Conservation (phyloP, 1,140 invertebrate genomes). For the Camponotus pennsylvanicus region DNA sequence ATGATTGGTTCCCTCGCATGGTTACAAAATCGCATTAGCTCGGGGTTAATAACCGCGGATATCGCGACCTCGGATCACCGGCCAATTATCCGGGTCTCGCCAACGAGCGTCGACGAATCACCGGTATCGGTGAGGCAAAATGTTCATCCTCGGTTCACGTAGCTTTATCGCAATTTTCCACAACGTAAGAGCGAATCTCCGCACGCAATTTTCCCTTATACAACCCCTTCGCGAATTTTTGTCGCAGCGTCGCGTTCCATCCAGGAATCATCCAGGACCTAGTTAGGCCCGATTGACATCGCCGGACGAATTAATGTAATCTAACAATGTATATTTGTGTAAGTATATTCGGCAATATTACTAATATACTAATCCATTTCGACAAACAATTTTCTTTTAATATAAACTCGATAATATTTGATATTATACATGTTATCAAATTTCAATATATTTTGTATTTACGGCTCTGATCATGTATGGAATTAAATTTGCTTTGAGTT, state of each 20-base stretch:
- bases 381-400: neutral
- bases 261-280: neutral
- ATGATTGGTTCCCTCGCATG: conserved; percentile 56
- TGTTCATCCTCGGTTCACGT: conserved; percentile 52
- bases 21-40: conserved; percentile 61
- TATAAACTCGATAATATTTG: conserved; percentile 2
- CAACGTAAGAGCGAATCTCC: conserved; percentile 6
- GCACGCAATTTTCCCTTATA: conserved; percentile 10
- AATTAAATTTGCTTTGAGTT: conserved; percentile 28
- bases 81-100: conserved; percentile 56
- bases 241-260: neutral
- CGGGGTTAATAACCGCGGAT: conserved; percentile 61
- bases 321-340: neutral
- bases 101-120: conserved; percentile 55
- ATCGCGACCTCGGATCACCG: conserved; percentile 61
- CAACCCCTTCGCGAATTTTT: conserved; percentile 31
- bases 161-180: conserved; percentile 45
- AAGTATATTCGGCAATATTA: neutral
- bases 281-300: neutral
- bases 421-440: neutral
- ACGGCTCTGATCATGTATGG: neutral
- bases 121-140: conserved; percentile 33
- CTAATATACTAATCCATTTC: neutral
- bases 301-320: conserved; percentile 25
- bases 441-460: neutral